These are phyloP conservation scores for Hanleya hanleyi DNA, from an alignment of 2,888 invertebrate species.

Conservation along the genomic window DNA sequence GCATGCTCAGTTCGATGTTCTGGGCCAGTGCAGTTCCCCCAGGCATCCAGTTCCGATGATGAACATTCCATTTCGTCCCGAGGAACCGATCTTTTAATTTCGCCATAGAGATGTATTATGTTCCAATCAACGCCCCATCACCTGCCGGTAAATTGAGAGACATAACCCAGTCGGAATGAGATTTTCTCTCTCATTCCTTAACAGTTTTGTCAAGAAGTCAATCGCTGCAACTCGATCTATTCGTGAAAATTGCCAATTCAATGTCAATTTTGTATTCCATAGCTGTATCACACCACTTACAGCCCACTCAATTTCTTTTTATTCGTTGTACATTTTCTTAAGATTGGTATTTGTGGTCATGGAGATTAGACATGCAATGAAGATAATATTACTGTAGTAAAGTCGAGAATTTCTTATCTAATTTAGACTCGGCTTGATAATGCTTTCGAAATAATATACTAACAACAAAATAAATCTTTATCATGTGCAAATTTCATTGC, in stretches of 20 bases:
- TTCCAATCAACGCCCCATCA: neutral
- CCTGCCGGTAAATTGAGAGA: neutral
- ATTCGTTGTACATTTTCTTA: too few relatives aligned
- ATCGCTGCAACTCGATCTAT: conserved; percentile 1
- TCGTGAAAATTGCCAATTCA: neutral
- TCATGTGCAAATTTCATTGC: too few relatives aligned
- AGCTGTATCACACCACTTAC: too few relatives aligned
- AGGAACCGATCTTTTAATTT: conserved; percentile 10
- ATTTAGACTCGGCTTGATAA: too few relatives aligned
- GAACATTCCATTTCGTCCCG: conserved; percentile 1
- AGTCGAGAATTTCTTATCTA: too few relatives aligned
- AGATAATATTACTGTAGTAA: too few relatives aligned
- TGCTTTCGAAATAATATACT: too few relatives aligned
- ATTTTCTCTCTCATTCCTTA: neutral
- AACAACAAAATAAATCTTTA: too few relatives aligned
- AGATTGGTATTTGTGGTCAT: too few relatives aligned
- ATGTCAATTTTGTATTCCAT: neutral
- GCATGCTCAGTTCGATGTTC: neutral
- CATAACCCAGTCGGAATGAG: neutral
- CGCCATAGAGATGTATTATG: neutral
- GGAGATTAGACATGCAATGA: too few relatives aligned
- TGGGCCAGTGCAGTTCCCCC: neutral
- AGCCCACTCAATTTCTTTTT: too few relatives aligned
- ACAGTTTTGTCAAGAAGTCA: conserved; percentile 9
- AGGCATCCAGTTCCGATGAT: neutral